Evolutionary conservation across 2,113 vertebrate genomes (phyloP).

Genomic region (Antechinus stuartii): DNA sequence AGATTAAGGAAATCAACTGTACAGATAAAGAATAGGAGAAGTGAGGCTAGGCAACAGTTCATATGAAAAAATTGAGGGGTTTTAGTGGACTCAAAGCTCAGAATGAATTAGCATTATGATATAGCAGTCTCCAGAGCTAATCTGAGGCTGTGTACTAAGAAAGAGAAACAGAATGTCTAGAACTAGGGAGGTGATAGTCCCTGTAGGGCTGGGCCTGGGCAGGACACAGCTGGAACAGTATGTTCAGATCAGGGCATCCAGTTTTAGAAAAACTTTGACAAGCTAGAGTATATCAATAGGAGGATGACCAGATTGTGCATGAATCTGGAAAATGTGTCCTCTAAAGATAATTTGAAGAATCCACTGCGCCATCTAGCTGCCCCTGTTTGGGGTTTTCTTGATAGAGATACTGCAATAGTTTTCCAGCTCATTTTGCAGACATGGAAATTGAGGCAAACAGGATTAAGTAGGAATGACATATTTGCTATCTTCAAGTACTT

Average conservation of each 20-base stretch:
- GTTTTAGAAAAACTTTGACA: background rate
- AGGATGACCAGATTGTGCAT: background rate
- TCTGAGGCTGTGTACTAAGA: background rate
- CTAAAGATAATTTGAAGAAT: background rate
- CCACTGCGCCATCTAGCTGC: no score
- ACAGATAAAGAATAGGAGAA: background rate
- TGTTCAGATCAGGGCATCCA: background rate
- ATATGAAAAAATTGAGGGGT: background rate
- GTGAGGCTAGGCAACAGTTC: background rate
- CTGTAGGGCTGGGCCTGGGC: background rate
- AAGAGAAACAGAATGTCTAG: background rate
- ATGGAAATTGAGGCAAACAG: background rate
- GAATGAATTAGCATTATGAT: background rate
- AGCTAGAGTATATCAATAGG: background rate
- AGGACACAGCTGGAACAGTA: background rate
- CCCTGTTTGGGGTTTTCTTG: background rate
- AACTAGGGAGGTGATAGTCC: background rate
- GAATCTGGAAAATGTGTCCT: background rate
- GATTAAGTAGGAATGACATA: background rate
- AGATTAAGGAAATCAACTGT: background rate
- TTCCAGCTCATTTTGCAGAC: background rate
- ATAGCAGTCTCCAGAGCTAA: background rate
- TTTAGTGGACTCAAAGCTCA: background rate
- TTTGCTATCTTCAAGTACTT: background rate
- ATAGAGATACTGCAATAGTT: background rate